These are phyloP conservation scores for Rhingia campestris DNA, from an alignment of 2,888 invertebrate genomes.

Conservation along the genomic window DNA sequence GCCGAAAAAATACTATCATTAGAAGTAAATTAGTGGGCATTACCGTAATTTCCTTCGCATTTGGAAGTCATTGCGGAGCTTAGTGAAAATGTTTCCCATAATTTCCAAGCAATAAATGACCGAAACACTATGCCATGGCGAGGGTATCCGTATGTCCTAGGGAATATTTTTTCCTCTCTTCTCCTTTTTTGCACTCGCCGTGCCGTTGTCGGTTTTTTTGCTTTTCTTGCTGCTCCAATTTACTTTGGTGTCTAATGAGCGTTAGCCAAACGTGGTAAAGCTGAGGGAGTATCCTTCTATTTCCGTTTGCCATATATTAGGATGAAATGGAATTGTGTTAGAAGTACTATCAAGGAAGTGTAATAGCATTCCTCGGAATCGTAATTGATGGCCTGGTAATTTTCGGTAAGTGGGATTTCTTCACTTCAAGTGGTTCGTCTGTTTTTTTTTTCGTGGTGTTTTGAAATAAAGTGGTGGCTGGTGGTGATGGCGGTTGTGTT, in stretches of 20 bases:
- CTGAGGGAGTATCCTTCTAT: constrained; percentile 70
- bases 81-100: constrained; percentile 73
- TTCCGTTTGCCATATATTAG: constrained; percentile 68
- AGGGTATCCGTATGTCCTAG: constrained; percentile 28
- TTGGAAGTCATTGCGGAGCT: constrained; percentile 73
- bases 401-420: constrained; percentile 71
- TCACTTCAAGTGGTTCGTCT: constrained; percentile 61
- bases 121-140: constrained; percentile 60
- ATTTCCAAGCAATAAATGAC: constrained; percentile 73
- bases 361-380: constrained; percentile 61
- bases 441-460: constrained; percentile 21
- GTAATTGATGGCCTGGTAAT: constrained; percentile 72
- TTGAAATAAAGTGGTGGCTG: constrained; percentile 7
- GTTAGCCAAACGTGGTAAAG: constrained; percentile 39
- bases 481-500: background rate
- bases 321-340: constrained; percentile 71
- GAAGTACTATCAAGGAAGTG: constrained; percentile 68
- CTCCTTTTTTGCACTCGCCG: constrained; percentile 6
- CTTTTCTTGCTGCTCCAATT: constrained; percentile 37
- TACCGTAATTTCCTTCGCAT: constrained; percentile 73
- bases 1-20: constrained; percentile 70
- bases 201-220: background rate
- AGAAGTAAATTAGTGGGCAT: constrained; percentile 74
- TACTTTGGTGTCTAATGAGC: constrained; percentile 67
- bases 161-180: constrained; percentile 3